phyloP scores from a whole-genome alignment of 2,888 invertebrate genomes.

The Schizaphis graminum region DNA sequence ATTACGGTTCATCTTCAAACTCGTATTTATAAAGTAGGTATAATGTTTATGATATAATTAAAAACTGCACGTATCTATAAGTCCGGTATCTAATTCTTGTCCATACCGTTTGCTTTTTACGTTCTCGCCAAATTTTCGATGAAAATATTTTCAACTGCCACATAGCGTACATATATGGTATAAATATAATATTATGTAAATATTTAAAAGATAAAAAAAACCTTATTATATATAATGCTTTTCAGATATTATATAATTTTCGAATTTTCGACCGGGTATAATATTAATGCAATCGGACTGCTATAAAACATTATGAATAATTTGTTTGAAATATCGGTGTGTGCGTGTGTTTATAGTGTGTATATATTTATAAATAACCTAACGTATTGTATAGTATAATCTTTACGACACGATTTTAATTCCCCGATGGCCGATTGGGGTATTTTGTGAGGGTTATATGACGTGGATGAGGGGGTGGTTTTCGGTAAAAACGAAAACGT shows the following conservation, averaged over 20 bases:
- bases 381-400: not conserved
- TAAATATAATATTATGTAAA: no score
- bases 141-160: not conserved
- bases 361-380: not conserved
- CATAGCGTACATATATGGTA: not conserved
- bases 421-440: not conserved
- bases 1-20: not conserved
- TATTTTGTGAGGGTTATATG: not conserved
- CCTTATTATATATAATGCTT: not conserved
- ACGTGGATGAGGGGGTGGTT: not conserved
- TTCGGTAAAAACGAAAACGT: constrained; percentile 14
- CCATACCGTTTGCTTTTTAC: not conserved
- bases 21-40: not conserved
- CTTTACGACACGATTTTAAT: not conserved
- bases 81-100: not conserved
- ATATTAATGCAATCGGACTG: not conserved
- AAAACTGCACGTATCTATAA: not conserved
- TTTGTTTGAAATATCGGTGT: not conserved
- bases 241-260: not conserved
- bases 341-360: no score
- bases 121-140: not conserved
- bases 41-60: not conserved
- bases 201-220: not conserved
- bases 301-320: not conserved
- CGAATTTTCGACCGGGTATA: not conserved